These are phyloP conservation scores for Hirundichthys speculiger DNA, from an alignment of 2,113 vertebrate genomes.

Conservation along the genomic window DNA sequence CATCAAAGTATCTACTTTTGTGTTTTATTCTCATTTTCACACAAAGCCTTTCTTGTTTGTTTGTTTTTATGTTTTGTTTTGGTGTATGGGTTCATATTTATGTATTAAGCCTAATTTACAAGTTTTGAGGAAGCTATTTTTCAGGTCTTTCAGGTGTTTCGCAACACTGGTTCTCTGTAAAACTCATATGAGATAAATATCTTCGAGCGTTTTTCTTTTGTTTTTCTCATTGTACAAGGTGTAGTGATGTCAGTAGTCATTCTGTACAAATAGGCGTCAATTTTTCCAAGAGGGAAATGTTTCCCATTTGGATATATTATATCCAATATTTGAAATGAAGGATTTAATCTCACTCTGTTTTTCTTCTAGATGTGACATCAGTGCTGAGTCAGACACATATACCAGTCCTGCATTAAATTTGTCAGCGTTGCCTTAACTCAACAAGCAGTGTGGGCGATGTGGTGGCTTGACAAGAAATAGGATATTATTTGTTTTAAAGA, in stretches of 20 bases:
- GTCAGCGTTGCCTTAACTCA: constrained; percentile 9
- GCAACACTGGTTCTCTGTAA: too few relatives aligned
- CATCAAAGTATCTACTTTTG: constrained; percentile 10
- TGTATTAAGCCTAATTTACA: constrained; percentile 3
- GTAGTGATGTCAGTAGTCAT: constrained; percentile 23
- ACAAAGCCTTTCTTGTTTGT: not conserved
- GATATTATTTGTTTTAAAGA: not conserved
- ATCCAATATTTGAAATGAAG: constrained; percentile 25
- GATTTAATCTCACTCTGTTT: constrained; percentile 25
- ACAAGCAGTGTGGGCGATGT: constrained; percentile 10
- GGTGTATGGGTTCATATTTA: not conserved
- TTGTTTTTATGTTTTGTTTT: not conserved
- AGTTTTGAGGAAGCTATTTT: not conserved
- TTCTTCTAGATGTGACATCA: constrained; percentile 24
- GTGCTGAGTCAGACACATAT: constrained; percentile 18
- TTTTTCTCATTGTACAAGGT: constrained; percentile 24
- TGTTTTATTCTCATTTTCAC: constrained; percentile 1
- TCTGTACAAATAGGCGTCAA: constrained; percentile 22
- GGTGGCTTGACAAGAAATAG: constrained; percentile 6
- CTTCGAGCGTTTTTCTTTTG: constrained; percentile 26
- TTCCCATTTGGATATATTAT: not conserved
- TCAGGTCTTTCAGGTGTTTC: not conserved
- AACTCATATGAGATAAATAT: not conserved
- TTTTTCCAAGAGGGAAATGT: constrained; percentile 18
- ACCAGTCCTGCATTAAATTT: constrained; percentile 6